A percentile compares a stretch with the other conserved stretches of the same genome.
These are phyloP conservation scores for Himalopsyche kuldschensis DNA, from an alignment of 2,888 invertebrate species.

Conservation along the genomic window DNA sequence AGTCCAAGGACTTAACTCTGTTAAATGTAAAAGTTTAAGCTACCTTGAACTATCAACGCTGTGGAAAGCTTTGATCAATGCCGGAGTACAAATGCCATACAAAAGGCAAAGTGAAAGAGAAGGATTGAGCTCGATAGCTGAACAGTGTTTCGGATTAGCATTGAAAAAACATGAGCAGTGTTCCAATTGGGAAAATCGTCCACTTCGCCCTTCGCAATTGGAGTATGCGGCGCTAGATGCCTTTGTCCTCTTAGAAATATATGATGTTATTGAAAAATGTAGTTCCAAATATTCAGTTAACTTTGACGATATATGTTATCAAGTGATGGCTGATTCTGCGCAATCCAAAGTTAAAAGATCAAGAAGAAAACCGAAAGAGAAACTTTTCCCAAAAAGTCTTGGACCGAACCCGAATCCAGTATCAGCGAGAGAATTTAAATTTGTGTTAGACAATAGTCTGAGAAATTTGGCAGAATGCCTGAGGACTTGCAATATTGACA, in stretches of 20 bases:
- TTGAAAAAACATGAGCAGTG: slow-evolving; percentile 88
- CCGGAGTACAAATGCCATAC: slow-evolving; percentile 49
- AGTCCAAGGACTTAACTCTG: slow-evolving; percentile 50
- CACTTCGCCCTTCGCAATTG: slow-evolving; percentile 76
- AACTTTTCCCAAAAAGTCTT: not conserved
- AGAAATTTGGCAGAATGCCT: slow-evolving; percentile 40
- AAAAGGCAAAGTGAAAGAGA: slow-evolving; percentile 60
- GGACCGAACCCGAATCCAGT: slow-evolving; percentile 16
- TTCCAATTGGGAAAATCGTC: slow-evolving; percentile 88
- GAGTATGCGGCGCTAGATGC: slow-evolving; percentile 88
- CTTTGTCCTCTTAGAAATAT: slow-evolving; percentile 80
- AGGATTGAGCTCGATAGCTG: slow-evolving; percentile 74
- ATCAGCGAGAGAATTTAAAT: not conserved
- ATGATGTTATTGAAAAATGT: slow-evolving; percentile 62
- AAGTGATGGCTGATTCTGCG: slow-evolving; percentile 57
- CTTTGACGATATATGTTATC: slow-evolving; percentile 66
- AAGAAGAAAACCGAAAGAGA: slow-evolving; percentile 11
- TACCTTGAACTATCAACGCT: slow-evolving; percentile 51
- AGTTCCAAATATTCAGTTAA: slow-evolving; percentile 57
- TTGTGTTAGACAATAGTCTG: slow-evolving; percentile 13
- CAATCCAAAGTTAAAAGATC: slow-evolving; percentile 22
- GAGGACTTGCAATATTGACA: slow-evolving; percentile 60
- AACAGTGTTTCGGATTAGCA: slow-evolving; percentile 73
- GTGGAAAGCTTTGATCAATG: slow-evolving; percentile 51
- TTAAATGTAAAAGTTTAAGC: slow-evolving; percentile 57